Evolutionary conservation across 2,113 vertebrate species (phyloP).

Genomic region (Phalacrocorax carbo): DNA sequence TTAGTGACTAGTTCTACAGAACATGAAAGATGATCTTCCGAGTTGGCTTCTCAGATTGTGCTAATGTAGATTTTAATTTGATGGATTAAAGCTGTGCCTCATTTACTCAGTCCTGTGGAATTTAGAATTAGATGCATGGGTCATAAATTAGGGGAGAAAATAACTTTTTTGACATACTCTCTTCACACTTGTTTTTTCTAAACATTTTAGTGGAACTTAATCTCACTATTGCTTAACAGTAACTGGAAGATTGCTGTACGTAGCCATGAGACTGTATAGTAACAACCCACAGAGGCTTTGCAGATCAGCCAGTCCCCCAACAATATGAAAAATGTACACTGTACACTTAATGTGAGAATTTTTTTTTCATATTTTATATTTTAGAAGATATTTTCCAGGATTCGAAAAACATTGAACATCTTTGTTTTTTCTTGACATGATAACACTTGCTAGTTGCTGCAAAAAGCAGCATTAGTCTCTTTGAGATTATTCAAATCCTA

Average conservation of each 20-base stretch:
- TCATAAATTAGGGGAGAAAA: conserved; percentile 31
- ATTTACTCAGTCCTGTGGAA: neutral
- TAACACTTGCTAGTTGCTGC: neutral
- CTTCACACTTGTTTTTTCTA: conserved; percentile 4
- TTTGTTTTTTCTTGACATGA: neutral
- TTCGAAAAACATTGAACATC: neutral
- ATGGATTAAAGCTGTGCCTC: conserved; percentile 39
- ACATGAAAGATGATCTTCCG: conserved; percentile 1
- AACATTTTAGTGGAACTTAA: neutral
- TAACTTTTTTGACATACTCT: conserved; percentile 2
- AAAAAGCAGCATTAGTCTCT: neutral
- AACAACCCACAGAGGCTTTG: neutral
- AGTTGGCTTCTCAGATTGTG: neutral
- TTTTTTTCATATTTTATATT: neutral
- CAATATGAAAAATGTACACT: neutral
- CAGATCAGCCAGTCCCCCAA: neutral
- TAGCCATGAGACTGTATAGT: neutral
- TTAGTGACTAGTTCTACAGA: conserved; percentile 3
- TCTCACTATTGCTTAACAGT: neutral
- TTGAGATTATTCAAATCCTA: neutral
- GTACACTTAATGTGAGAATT: neutral
- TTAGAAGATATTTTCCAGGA: neutral
- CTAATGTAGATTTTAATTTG: conserved; percentile 19
- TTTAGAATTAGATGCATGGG: conserved; percentile 1
- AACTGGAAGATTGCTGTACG: neutral